Conservation (phyloP, 2,113 vertebrate species). For the Ictalurus punctatus region DNA sequence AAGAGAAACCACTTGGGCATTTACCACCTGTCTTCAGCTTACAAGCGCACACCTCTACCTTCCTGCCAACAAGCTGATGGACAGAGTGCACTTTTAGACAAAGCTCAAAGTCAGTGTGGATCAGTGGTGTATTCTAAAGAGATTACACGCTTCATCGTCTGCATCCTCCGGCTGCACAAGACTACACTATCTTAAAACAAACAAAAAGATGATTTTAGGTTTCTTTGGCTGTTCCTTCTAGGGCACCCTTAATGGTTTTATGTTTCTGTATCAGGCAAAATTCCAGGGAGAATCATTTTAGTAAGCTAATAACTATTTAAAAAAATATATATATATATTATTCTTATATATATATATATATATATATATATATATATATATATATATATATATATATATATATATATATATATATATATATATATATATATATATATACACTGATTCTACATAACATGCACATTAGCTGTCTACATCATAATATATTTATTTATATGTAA, state of each 20-base stretch:
- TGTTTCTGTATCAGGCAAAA: not conserved
- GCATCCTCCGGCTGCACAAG: not conserved
- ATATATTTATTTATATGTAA: not conserved
- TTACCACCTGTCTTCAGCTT: not conserved
- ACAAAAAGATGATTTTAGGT: not conserved
- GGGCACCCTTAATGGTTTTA: not conserved
- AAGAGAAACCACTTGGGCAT: not conserved
- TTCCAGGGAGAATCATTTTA: not conserved
- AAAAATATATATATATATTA: no score
- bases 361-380: no score
- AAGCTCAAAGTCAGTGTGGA: not conserved
- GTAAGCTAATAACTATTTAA: not conserved
- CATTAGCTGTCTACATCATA: not conserved
- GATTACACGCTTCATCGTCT: not conserved
- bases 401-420: no score
- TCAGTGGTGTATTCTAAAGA: not conserved
- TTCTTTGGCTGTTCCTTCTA: not conserved
- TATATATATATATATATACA: no score
- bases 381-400: no score
- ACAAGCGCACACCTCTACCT: not conserved
- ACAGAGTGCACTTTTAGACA: not conserved
- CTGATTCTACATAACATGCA: not conserved
- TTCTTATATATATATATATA: no score
- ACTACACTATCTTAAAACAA: not conserved
- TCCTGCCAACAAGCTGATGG: not conserved